These are phyloP conservation scores for Camptogramma bilineatum DNA, from an alignment of 2,888 invertebrate genomes.

Conservation along the genomic window DNA sequence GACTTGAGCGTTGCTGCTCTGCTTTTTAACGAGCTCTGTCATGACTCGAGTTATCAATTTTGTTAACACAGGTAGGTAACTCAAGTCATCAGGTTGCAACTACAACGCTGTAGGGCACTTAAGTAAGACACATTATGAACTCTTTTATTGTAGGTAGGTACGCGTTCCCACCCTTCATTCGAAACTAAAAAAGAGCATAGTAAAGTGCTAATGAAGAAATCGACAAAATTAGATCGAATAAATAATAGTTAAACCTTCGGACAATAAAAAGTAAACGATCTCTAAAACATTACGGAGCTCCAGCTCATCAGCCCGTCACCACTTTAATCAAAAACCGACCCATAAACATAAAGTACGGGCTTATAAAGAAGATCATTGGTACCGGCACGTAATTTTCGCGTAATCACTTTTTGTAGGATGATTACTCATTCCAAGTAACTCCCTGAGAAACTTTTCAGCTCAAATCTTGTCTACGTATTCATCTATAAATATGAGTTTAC, in stretches of 20 bases:
- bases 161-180: too few species aligned
- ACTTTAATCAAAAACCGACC: constrained; percentile 32
- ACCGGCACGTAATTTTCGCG: constrained; percentile 42
- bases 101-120: too few species aligned
- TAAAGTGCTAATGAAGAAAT: neutral
- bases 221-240: neutral
- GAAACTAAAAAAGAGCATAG: too few species aligned
- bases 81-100: too few species aligned
- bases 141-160: too few species aligned
- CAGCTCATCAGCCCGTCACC: constrained; percentile 39
- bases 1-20: too few species aligned
- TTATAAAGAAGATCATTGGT: too few species aligned
- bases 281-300: constrained; percentile 32
- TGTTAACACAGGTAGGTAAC: too few species aligned
- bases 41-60: too few species aligned
- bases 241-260: neutral
- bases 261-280: constrained; percentile 4
- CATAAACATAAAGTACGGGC: too few species aligned
- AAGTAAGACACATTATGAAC: too few species aligned
- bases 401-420: constrained; percentile 48
- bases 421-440: constrained; percentile 46
- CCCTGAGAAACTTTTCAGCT: constrained; percentile 52
- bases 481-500: constrained; percentile 53
- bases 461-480: constrained; percentile 39
- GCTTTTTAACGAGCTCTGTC: too few species aligned